These are phyloP conservation scores for Entelurus aequoreus DNA, from an alignment of 2,113 vertebrate genomes.

Conservation along the genomic window DNA sequence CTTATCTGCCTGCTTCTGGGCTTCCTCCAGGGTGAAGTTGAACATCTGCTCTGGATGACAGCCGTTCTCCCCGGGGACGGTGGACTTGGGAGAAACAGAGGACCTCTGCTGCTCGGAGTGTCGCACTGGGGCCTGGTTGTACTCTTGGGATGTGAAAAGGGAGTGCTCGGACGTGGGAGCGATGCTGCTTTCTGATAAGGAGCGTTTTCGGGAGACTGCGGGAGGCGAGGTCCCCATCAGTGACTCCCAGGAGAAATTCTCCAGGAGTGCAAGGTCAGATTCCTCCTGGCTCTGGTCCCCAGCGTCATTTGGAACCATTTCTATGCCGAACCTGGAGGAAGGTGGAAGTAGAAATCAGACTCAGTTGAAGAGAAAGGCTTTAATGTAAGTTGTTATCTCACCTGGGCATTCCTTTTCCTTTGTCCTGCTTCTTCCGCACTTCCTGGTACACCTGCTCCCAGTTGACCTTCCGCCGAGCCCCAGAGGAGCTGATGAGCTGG, in stretches of 20 bases:
- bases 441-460: slow-evolving; percentile 98
- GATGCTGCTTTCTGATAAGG: slow-evolving; percentile 91
- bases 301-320: slow-evolving; percentile 90
- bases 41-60: slow-evolving; percentile 9
- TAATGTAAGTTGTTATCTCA: slow-evolving; percentile 47
- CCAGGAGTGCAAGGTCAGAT: slow-evolving; percentile 70
- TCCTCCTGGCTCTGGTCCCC: slow-evolving; percentile 82
- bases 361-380: background rate
- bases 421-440: slow-evolving; percentile 92
- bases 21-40: background rate
- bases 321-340: slow-evolving; percentile 87
- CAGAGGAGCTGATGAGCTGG: slow-evolving; percentile 90
- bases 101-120: slow-evolving; percentile 30
- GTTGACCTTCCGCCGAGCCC: slow-evolving; percentile 84
- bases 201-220: slow-evolving; percentile 79
- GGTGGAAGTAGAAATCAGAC: background rate
- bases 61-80: slow-evolving; percentile 7
- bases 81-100: background rate
- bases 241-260: slow-evolving; percentile 91
- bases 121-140: background rate
- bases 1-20: slow-evolving; percentile 47
- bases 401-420: slow-evolving; percentile 95
- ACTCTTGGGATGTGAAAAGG: slow-evolving; percentile 58
- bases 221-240: slow-evolving; percentile 57
- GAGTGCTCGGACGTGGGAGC: slow-evolving; percentile 65